Evolutionary conservation across 2,888 invertebrate genomes (phyloP).

Genomic region (Epinotia nisella): DNA sequence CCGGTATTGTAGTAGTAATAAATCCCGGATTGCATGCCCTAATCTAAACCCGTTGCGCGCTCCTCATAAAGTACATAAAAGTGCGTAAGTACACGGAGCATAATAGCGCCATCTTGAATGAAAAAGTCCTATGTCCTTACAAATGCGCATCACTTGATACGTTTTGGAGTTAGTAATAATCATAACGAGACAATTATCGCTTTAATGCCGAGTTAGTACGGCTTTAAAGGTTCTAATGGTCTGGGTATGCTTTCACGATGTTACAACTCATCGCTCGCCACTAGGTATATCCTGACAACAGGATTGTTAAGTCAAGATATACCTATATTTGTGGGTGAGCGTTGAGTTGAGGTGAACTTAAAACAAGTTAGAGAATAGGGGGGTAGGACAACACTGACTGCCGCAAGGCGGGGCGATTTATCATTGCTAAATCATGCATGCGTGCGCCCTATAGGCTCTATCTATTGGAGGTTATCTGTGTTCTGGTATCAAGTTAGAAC

Average conservation of each 20-base stretch:
- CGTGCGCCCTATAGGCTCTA: too few relatives aligned
- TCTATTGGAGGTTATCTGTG: too few relatives aligned
- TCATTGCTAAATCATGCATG: too few relatives aligned
- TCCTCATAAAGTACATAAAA: constrained; percentile 2
- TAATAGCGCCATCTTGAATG: neutral
- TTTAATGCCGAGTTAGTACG: constrained; percentile 14
- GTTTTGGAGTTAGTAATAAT: neutral
- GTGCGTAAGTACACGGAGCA: neutral
- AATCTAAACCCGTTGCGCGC: neutral
- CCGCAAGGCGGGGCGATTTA: too few relatives aligned
- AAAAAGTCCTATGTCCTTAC: neutral
- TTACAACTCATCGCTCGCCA: neutral
- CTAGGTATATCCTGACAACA: neutral
- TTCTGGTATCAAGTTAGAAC: too few relatives aligned
- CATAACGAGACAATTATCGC: constrained; percentile 5
- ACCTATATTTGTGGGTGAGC: too few relatives aligned
- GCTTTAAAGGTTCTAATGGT: constrained; percentile 9
- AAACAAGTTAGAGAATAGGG: too few relatives aligned
- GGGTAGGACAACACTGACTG: too few relatives aligned
- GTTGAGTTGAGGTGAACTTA: too few relatives aligned
- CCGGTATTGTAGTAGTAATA: too few relatives aligned
- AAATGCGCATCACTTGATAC: neutral
- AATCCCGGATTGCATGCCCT: too few relatives aligned
- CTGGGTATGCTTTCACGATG: neutral
- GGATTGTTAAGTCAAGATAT: too few relatives aligned